Percentiles rank a stretch among this genome's conserved stretches.
Evolutionary conservation across 2,888 invertebrate species (phyloP).

Genomic region (Elegia similella): DNA sequence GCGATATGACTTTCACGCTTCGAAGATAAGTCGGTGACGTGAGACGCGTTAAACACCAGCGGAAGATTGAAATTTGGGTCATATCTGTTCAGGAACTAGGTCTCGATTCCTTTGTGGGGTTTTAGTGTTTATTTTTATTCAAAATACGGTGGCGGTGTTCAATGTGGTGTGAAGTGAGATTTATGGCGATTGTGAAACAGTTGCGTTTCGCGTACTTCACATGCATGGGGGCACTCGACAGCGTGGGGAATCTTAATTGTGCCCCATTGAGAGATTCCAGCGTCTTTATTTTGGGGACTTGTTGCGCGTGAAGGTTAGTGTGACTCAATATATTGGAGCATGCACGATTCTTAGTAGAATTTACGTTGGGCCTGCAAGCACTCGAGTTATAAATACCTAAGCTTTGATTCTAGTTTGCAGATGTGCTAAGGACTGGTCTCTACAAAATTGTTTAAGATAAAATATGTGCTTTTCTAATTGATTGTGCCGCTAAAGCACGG

Average conservation of each 20-base stretch:
- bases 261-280: constrained; percentile 68
- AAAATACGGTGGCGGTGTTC: constrained; percentile 47
- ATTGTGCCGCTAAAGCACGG: background rate
- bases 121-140: constrained; percentile 54
- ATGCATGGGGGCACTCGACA: constrained; percentile 56
- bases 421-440: background rate
- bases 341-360: background rate
- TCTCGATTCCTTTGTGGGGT: constrained; percentile 43
- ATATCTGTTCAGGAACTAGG: constrained; percentile 44
- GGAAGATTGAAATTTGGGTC: constrained; percentile 48
- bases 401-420: constrained; percentile 3
- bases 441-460: background rate
- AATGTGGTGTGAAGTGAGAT: constrained; percentile 62
- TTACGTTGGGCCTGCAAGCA: constrained; percentile 25
- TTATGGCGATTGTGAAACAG: constrained; percentile 63
- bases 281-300: constrained; percentile 69
- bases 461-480: background rate
- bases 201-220: constrained; percentile 54
- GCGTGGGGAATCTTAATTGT: constrained; percentile 75
- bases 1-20: constrained; percentile 50
- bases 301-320: constrained; percentile 55
- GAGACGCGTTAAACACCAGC: constrained; percentile 57
- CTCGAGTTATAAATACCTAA: constrained; percentile 17
- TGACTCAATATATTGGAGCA: constrained; percentile 38
- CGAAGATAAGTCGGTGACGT: constrained; percentile 54